A percentile compares a stretch with the other conserved stretches of the same genome.
These are phyloP conservation scores for Sceliomorpha sp. DNA, from an alignment of 2,888 invertebrate species.

Conservation along the genomic window DNA sequence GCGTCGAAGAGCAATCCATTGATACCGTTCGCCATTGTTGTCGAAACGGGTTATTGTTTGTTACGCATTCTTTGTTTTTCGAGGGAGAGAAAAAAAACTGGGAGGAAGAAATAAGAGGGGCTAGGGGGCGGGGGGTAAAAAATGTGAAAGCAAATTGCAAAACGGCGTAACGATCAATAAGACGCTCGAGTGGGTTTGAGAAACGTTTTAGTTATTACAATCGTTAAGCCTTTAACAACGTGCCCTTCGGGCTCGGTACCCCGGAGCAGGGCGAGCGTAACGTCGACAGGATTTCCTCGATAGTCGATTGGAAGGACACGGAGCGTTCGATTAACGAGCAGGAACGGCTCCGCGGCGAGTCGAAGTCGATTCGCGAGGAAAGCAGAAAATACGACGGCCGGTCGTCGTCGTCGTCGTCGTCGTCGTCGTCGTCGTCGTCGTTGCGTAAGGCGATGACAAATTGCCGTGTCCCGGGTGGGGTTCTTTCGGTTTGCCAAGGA, in stretches of 20 bases:
- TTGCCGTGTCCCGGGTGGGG: no score
- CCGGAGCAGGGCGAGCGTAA: slow-evolving; percentile 18
- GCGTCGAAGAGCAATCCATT: no score
- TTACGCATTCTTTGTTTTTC: no score
- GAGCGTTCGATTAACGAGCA: slow-evolving; percentile 9
- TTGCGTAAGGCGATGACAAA: no score
- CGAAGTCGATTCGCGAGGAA: slow-evolving; percentile 2
- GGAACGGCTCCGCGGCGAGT: slow-evolving; percentile 1
- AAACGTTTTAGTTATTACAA: slow-evolving; percentile 3
- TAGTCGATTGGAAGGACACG: slow-evolving; percentile 23
- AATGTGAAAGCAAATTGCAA: slow-evolving; percentile 1
- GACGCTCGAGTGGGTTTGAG: slow-evolving; percentile 6
- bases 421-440: no score
- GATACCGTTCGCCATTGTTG: no score
- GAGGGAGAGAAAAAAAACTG: background rate
- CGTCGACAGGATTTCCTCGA: slow-evolving; percentile 24
- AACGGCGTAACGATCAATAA: slow-evolving; percentile 3
- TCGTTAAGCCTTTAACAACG: background rate
- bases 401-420: no score
- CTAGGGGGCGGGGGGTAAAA: no score
- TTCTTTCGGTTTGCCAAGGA: no score
- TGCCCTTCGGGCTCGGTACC: slow-evolving; percentile 19
- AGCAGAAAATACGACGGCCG: no score
- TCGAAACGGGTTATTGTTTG: no score
- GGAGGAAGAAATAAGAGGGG: no score